A percentile compares a stretch with the other conserved stretches of the same genome.
Conservation (phyloP, 2,113 vertebrate species). For the Centropus unirufus region DNA sequence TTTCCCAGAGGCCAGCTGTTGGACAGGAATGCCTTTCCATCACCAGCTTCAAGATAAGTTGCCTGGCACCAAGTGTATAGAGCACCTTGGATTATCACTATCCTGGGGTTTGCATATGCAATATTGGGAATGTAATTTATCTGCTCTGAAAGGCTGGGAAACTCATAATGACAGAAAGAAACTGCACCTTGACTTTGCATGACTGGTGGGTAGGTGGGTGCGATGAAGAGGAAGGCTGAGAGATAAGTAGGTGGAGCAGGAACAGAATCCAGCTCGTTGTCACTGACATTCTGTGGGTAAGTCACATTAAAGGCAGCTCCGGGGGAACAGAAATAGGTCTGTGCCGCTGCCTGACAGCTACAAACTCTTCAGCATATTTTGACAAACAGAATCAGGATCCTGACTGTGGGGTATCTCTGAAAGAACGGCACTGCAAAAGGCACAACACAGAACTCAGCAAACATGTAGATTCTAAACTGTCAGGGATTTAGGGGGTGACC, state of each 20-base stretch:
- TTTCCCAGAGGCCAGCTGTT: constrained; percentile 8
- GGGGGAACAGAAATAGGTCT: not conserved
- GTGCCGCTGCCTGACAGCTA: not conserved
- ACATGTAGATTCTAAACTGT: not conserved
- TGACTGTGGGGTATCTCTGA: not conserved
- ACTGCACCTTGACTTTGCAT: not conserved
- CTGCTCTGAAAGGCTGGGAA: not conserved
- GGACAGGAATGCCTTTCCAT: not conserved
- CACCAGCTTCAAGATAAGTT: not conserved
- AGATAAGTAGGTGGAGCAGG: not conserved
- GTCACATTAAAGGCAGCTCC: not conserved
- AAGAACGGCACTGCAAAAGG: not conserved
- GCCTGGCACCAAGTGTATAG: not conserved
- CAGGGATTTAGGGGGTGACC: not conserved
- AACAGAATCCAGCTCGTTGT: not conserved
- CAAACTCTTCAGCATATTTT: not conserved
- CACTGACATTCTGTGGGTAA: not conserved
- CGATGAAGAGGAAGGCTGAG: not conserved
- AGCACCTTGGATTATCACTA: not conserved
- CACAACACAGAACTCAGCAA: not conserved
- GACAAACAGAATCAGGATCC: not conserved
- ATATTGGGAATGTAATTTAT: not conserved
- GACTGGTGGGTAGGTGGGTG: not conserved
- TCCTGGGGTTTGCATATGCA: not conserved
- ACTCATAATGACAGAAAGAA: not conserved